Base-by-base conservation (phyloP, 2,113 vertebrate species). In the Osmerus eperlanus region DNA sequence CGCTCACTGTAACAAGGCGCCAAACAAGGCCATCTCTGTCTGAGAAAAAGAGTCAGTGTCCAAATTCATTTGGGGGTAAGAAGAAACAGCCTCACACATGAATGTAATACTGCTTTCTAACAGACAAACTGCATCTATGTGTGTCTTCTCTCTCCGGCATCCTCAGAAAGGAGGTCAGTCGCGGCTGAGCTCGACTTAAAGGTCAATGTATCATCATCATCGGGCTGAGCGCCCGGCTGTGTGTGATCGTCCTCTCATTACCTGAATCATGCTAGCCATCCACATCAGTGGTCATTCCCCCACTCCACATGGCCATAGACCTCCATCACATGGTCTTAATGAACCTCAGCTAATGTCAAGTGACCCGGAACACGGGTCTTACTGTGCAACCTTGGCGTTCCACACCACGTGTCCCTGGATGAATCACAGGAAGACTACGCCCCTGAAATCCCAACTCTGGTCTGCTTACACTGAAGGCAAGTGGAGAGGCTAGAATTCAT, bases 331-430 rank as follows among this genome's bases (percentile, higher is more conserved):
- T 47, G 74, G 70, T 73, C 73, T 51, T 83, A 88, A 87, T 81
- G 78, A 89, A 83, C 77, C 78, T 71, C 70, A 82, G 78, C 83
- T 75, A 79, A 84, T 85, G 83, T 87, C 84, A 87, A 85, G 83
- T 86, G 85, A 87, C 85, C 85, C 86, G 81, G 75, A 65, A 78
- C 72, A 65, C 78, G 82, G 74, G 81, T 65, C 61, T 13, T 41
- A 61, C 72, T 68, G 74, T 78, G 54, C 71, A 81, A 80, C 73
- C 74, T 70, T 71, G 80, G 84, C 83, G 79, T 77, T 78, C 72
- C 71, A 75, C 75, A 78, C 80, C 70, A 76, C 72, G 78, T 72
- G 55, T 75, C 77, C 75, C 75, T 68, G 73, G 74, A 81, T 78
- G 76, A 77, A 83, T 25, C 29, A 68, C 36, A 78, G 77, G 85